Evolutionary conservation across 2,888 invertebrate genomes (phyloP), one percentile per base, ranked within the genome.

Genomic region (Drosophila algonquin): DNA sequence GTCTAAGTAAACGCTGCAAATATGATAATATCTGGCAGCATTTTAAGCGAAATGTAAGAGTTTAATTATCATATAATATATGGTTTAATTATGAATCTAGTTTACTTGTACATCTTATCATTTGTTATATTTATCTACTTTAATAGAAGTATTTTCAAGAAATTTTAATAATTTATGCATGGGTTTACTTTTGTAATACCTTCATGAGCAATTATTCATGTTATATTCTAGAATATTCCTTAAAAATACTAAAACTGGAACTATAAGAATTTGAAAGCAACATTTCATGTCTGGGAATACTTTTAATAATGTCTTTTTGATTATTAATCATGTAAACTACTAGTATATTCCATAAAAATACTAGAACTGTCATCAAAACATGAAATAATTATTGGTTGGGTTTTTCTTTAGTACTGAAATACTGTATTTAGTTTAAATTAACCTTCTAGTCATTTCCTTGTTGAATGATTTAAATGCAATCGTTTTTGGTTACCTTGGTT

Each of bases 1-100:
- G 82, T 63, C 67, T 73, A 50, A 70, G 72, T 46, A 80, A 76
- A 70, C 80, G 79, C 54, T 87, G 77, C 52, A 87, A 84, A 44
- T 85, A 85, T 79, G 87, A 82, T 59, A 69, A 76, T 73, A 82
- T 85, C 56, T 80, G 75, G 69, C 79, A 87, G 57, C 84, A 84
- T 62, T 87, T 84, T 76, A 77, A 73, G 44, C 77, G 87, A 53
- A 82, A 80, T 74, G 84, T 85, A 85, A 82, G 84, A 35, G 18
- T 30, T 30, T 30, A 30, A 8, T 2, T 8, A 8, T 8, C 30
- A 30, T 30, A 0, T 30, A 30, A 30, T 30, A 30, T 8, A 30
- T 8, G 27, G 27, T 27, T 27, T 27, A 7, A 8, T 7, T 27
- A 7, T 7, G 7, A 7, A 0, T 24, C 4, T 24, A 24, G 0